phyloP scores from a whole-genome alignment of 2,888 invertebrate genomes.

The Helobdella robusta region DNA sequence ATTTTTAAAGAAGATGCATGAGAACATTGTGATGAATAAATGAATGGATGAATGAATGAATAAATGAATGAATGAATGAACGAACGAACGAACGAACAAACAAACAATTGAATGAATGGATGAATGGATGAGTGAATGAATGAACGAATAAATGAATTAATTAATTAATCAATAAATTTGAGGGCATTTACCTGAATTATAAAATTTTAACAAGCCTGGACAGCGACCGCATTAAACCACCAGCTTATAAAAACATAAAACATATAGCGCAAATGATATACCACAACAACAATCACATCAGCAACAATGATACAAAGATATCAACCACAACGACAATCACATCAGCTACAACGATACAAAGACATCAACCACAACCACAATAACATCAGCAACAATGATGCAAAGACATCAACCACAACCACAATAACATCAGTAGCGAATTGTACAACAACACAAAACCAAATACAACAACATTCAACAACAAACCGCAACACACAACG shows the following conservation, averaged over 20 bases:
- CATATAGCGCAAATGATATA: not conserved
- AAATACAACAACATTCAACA: not conserved
- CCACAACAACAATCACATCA: slow-evolving; percentile 3
- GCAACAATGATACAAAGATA: slow-evolving; percentile 4
- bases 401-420: not conserved
- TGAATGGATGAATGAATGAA: no score
- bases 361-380: not conserved
- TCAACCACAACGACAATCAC: not conserved
- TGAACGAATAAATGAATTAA: no score
- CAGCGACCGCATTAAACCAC: no score
- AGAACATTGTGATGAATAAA: no score
- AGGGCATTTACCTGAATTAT: no score
- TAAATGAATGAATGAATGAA: no score
- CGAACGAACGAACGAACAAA: no score
- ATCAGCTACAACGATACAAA: not conserved
- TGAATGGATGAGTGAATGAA: no score
- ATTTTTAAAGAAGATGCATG: no score
- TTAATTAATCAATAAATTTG: no score
- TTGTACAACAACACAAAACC: not conserved
- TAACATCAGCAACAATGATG: not conserved
- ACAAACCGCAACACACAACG: not conserved
- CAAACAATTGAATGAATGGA: no score
- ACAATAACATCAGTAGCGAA: not conserved
- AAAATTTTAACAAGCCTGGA: no score
- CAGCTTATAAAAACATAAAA: not conserved